Evolutionary conservation across 2,113 vertebrate genomes (phyloP).

Genomic region (Nicator chloris): DNA sequence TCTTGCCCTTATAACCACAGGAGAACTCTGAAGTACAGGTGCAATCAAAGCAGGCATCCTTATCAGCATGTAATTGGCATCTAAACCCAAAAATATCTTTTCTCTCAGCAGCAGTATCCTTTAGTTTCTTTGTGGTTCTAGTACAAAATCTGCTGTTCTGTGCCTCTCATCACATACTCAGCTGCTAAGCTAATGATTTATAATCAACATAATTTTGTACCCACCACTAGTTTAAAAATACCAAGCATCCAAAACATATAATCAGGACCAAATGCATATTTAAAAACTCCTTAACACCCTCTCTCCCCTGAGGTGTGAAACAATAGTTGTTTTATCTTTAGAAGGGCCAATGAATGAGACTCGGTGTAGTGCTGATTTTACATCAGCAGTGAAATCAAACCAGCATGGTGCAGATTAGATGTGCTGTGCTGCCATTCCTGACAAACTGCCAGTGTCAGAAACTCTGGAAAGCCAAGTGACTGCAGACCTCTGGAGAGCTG

Average conservation of each 20-base stretch:
- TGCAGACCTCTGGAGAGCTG: background rate
- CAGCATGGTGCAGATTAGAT: background rate
- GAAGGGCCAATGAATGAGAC: background rate
- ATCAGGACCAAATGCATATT: background rate
- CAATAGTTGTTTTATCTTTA: background rate
- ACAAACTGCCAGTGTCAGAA: background rate
- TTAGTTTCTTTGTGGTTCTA: background rate
- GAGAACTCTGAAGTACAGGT: background rate
- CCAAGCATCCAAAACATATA: background rate
- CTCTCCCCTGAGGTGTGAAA: background rate
- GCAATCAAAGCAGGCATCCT: background rate
- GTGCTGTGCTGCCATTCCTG: background rate
- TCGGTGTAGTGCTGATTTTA: background rate
- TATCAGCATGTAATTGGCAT: background rate
- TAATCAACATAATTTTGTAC: background rate
- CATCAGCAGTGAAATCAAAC: background rate
- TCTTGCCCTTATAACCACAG: background rate
- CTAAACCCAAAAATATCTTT: background rate
- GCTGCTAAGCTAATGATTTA: background rate
- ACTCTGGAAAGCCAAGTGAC: background rate
- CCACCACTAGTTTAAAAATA: slow-evolving; percentile 2
- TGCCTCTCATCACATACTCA: background rate
- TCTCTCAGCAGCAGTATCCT: background rate
- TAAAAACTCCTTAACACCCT: background rate
- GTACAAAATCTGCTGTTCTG: background rate